These are phyloP conservation scores for Cassiopea xamachana DNA, from an alignment of 30 jellyfish, hydroid and myxozoan species.

Conservation along the genomic window DNA sequence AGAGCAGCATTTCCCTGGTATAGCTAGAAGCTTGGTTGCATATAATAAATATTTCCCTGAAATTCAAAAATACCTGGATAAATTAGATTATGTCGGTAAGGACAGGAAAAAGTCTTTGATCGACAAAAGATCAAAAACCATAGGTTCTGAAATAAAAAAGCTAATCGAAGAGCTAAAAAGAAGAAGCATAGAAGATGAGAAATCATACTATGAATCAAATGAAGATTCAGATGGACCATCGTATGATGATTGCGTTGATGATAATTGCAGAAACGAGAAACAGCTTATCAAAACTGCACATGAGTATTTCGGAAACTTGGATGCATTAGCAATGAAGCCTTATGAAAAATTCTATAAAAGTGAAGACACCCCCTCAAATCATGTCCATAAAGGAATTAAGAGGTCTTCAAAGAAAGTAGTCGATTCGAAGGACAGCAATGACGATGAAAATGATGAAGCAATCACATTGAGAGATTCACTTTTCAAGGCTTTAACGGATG, in stretches of 20 bases:
- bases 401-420: conserved; percentile 32
- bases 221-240: conserved; percentile 58
- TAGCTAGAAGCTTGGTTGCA: conserved; percentile 55
- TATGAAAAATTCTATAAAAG: conserved; percentile 83
- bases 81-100: conserved; percentile 2
- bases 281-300: conserved; percentile 89
- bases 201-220: conserved; percentile 12
- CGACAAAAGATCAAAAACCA: conserved; percentile 21
- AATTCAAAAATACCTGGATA: conserved; percentile 47
- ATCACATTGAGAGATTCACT: conserved; percentile 22
- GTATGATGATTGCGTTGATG: conserved; percentile 87
- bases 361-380: conserved; percentile 34
- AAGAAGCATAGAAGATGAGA: conserved; percentile 25
- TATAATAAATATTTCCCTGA: conserved; percentile 48
- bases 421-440: conserved; percentile 15
- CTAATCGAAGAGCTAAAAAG: conserved; percentile 25
- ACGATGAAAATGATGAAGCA: conserved; percentile 21
- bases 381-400: conserved; percentile 43
- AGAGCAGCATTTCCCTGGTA: conserved; percentile 91
- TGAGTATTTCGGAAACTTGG: conserved; percentile 86
- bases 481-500: conserved; percentile 47
- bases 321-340: conserved; percentile 94
- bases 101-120: conserved; percentile 1
- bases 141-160: conserved; percentile 15
- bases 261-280: conserved; percentile 80